Evolutionary conservation across 2,797 vertebrate genomes (phyloP), one percentile per base, ranked within the genome.

Genomic region (Aselliscus stoliczkanus): DNA sequence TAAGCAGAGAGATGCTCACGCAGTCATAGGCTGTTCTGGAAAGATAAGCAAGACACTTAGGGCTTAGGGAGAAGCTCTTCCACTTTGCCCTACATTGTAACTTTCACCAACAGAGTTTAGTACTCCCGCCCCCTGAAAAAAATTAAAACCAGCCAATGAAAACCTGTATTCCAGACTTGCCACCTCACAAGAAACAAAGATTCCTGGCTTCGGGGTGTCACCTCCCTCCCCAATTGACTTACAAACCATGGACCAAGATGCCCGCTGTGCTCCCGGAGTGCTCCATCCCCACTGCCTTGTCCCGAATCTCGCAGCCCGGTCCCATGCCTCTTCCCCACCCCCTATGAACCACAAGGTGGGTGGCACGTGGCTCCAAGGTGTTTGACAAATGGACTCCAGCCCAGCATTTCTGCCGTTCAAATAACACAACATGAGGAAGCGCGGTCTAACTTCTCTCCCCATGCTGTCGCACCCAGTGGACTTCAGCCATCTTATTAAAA

Each of bases 401-500:
- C 86, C 20, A 7, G 76, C 12, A 14, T 34, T 31, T 8, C 47
- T 27, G 69, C 70, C 72, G 27, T 87, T 95, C 94, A 42, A 77
- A 91, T 64, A 34, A 47, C 39, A 4, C 6, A 44, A 83, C 82
- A 31, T 18, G 29, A 82, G 15, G 42, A 25, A 94, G 77, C 89
- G 42, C 31, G 27, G 70, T 37, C 56, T 50, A 6, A 27, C 50
- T 39, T 20, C 31, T 5, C 39, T 77, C 37, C 21, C 31, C 1
- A 27, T 77, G 90, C 76, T 10, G 58, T 54, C 52, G 18, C 14
- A 50, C 23, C 29, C 89, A 83, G 14, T 31, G 54, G 93, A 64
- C 39, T n/a, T 79, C 92, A 54, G 54, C 65, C 58, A 31, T 79
- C 87, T 81, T 56, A 80, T 69, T 88, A 93, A 76, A 62, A 0